Evolutionary conservation across 35 echinoderm and acorn worm species (phyloP).

Genomic region (Holothuria glaberrima): DNA sequence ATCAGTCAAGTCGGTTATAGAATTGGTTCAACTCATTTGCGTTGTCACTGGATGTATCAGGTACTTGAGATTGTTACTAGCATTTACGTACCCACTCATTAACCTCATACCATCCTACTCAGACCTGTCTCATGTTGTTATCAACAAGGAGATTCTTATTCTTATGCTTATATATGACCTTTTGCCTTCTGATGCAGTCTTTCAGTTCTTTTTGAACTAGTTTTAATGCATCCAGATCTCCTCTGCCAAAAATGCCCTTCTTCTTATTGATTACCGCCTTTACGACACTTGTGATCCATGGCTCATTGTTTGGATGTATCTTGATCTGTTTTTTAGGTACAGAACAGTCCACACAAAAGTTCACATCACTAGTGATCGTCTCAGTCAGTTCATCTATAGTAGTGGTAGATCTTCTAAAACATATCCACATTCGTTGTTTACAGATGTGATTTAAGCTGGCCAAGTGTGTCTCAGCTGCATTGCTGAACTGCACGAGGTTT

Average conservation of each 20-base stretch:
- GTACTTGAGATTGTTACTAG: background rate
- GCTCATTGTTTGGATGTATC: background rate
- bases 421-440: conserved; percentile 30
- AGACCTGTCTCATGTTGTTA: background rate
- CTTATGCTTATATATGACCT: background rate
- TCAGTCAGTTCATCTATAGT: conserved; percentile 54
- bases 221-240: background rate
- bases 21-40: background rate
- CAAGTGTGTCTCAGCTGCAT: background rate
- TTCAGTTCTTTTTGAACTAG: background rate
- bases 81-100: background rate
- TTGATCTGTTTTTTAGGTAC: conserved; percentile 14
- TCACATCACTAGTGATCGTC: background rate
- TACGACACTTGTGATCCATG: background rate
- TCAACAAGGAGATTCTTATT: background rate
- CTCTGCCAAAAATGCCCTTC: background rate
- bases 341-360: conserved; percentile 2
- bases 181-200: background rate
- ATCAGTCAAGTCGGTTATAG: too few relatives aligned
- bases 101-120: background rate
- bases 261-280: conserved; percentile 7
- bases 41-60: background rate
- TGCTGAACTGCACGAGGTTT: conserved; percentile 17
- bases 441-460: background rate
- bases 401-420: too few relatives aligned